Evolutionary conservation across 2,888 invertebrate genomes (phyloP).

Genomic region (Cephalotes varians): DNA sequence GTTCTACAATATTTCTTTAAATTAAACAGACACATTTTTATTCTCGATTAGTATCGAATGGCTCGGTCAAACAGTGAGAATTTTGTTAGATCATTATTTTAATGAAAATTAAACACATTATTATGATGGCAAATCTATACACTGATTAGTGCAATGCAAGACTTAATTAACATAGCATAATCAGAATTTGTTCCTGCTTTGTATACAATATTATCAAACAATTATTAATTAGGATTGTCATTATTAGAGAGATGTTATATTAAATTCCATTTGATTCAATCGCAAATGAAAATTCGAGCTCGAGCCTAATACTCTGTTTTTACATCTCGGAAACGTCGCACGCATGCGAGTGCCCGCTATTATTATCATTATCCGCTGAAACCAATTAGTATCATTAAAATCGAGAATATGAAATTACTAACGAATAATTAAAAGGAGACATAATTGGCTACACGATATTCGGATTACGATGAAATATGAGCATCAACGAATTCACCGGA

Average conservation of each 20-base stretch:
- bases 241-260: conserved; percentile 13
- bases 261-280: conserved; percentile 31
- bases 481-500: conserved; percentile 19
- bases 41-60: not conserved
- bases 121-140: not conserved
- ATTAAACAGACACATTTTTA: not conserved
- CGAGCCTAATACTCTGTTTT: not conserved
- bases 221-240: conserved; percentile 21
- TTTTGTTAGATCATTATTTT: not conserved
- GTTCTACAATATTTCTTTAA: not conserved
- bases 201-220: not conserved
- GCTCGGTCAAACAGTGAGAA: not conserved
- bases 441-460: conserved; percentile 35
- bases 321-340: not conserved
- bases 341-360: not conserved
- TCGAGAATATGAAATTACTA: conserved; percentile 27
- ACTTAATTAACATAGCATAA: conserved; percentile 36
- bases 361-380: conserved; percentile 21
- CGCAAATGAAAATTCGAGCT: conserved; percentile 12
- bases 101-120: not conserved
- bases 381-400: conserved; percentile 36
- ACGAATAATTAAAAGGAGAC: conserved; percentile 21
- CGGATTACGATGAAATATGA: not conserved
- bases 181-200: conserved; percentile 1
- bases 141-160: not conserved